Percentiles rank a stretch among this genome's conserved stretches.
These are phyloP conservation scores for Eudemis profundana DNA, from an alignment of 2,888 invertebrate genomes.

Conservation along the genomic window DNA sequence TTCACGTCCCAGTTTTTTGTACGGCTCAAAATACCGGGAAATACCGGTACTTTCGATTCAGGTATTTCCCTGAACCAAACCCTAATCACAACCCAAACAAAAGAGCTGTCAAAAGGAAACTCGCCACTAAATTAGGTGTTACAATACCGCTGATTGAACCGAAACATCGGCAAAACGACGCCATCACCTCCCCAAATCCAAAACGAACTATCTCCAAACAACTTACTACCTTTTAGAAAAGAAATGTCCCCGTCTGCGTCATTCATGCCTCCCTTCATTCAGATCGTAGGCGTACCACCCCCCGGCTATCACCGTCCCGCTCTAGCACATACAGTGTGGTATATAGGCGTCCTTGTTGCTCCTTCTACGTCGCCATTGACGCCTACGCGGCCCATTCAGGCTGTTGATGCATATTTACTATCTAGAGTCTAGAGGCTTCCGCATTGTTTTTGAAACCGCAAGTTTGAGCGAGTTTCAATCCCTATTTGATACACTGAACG, in stretches of 20 bases:
- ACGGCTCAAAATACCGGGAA: too few species aligned
- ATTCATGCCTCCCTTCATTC: constrained; percentile 35
- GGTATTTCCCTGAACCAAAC: too few species aligned
- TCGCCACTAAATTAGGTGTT: constrained; percentile 3
- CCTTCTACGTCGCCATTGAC: constrained; percentile 30
- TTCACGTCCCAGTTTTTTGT: too few species aligned
- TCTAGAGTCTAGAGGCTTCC: constrained; percentile 11
- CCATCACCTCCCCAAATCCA: neutral
- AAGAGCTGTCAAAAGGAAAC: neutral
- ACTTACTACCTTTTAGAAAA: neutral
- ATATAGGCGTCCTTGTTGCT: neutral
- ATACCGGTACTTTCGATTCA: too few species aligned
- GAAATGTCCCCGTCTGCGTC: constrained; percentile 20
- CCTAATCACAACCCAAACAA: neutral
- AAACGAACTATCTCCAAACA: neutral
- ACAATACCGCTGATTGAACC: constrained; percentile 20
- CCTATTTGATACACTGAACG: neutral
- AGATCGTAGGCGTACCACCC: constrained; percentile 33
- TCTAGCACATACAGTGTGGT: neutral
- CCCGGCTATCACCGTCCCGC: neutral
- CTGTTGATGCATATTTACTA: constrained; percentile 14
- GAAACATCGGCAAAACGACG: neutral
- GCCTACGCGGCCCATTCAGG: constrained; percentile 34
- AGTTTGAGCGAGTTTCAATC: neutral
- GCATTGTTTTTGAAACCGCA: neutral